A percentile compares a stretch with the other conserved stretches of the same genome.
phyloP scores from a whole-genome alignment of 2,797 vertebrate genomes.

The Enteromius thamalakanensis region DNA sequence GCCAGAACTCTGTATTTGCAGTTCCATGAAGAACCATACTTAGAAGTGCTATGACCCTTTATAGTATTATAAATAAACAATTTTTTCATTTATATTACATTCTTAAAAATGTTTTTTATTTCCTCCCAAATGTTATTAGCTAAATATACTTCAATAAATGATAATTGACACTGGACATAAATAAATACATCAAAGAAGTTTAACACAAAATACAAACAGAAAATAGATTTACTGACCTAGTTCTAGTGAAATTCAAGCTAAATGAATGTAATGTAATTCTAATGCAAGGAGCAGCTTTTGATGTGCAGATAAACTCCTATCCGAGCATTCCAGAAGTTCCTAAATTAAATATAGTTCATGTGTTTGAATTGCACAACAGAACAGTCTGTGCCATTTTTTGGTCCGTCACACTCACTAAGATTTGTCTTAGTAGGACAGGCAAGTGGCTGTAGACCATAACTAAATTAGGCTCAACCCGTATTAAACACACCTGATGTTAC shows the following conservation, averaged over 20 bases:
- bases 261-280: neutral
- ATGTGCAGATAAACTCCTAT: constrained; percentile 18
- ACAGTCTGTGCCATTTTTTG: neutral
- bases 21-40: too few relatives aligned
- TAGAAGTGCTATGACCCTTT: too few relatives aligned
- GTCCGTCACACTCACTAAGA: neutral
- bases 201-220: neutral
- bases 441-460: too few relatives aligned
- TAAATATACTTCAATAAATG: neutral
- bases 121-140: neutral
- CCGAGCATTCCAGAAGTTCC: neutral
- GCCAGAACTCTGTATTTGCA: too few relatives aligned
- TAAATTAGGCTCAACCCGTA: too few relatives aligned
- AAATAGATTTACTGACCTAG: neutral
- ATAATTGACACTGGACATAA: neutral
- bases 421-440: too few relatives aligned
- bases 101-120: too few relatives aligned
- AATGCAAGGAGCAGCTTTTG: constrained; percentile 26
- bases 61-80: too few relatives aligned
- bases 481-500: too few relatives aligned
- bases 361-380: neutral
- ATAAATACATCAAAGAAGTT: neutral
- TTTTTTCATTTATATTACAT: too few relatives aligned
- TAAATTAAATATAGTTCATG: too few relatives aligned
- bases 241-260: constrained; percentile 15